Percentiles rank a stretch among this genome's conserved stretches.
Evolutionary conservation across 2,888 invertebrate genomes (phyloP).

Genomic region (Tipula lateralis): DNA sequence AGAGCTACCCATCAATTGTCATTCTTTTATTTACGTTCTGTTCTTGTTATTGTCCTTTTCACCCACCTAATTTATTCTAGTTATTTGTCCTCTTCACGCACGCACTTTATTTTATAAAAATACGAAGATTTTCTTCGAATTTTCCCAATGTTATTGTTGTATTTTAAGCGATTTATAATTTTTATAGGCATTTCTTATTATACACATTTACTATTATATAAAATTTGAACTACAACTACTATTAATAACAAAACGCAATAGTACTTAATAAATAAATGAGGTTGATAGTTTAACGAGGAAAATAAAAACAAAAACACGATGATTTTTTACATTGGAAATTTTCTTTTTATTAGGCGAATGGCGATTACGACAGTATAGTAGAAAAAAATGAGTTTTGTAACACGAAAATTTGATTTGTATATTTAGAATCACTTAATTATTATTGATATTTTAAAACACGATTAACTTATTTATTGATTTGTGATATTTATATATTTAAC

Average conservation of each 20-base stretch:
- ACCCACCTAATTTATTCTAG: neutral
- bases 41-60: neutral
- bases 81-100: neutral
- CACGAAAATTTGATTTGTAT: neutral
- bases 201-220: neutral
- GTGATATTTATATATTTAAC: neutral
- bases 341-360: neutral
- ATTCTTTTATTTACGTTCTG: neutral
- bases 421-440: neutral
- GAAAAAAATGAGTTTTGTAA: neutral
- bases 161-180: neutral
- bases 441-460: neutral
- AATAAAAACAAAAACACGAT: conserved; percentile 19
- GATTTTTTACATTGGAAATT: neutral
- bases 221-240: neutral
- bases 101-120: neutral
- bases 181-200: neutral
- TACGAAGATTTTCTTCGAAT: neutral
- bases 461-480: neutral
- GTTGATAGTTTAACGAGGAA: neutral
- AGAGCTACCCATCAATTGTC: neutral
- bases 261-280: no score
- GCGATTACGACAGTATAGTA: neutral
- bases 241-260: neutral
- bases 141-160: neutral